Conservation (phyloP, 2,888 invertebrate species). For the Stenolophus ochropezus region DNA sequence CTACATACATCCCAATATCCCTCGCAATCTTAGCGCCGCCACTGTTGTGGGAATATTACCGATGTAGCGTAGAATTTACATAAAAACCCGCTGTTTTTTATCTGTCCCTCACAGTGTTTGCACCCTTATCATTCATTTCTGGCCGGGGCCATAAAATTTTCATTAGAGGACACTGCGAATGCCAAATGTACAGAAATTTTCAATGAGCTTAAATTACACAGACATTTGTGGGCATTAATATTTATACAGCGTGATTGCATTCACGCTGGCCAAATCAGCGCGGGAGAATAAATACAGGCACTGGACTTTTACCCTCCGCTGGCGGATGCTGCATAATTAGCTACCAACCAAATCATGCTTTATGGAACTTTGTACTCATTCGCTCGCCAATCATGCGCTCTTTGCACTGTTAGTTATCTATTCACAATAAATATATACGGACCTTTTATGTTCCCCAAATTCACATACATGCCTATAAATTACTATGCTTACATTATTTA, state of each 20-base stretch:
- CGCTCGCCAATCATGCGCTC: background rate
- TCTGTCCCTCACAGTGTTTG: slow-evolving; percentile 36
- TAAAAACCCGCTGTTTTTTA: slow-evolving; percentile 48
- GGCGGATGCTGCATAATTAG: background rate
- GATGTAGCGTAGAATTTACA: slow-evolving; percentile 41
- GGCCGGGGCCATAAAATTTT: slow-evolving; percentile 42
- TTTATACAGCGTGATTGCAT: slow-evolving; percentile 27
- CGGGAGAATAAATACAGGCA: slow-evolving; percentile 7
- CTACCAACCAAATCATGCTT: background rate
- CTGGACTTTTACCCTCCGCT: background rate
- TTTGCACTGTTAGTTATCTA: background rate
- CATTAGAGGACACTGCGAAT: slow-evolving; percentile 44
- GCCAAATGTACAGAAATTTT: slow-evolving; percentile 42
- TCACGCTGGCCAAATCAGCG: slow-evolving; percentile 6
- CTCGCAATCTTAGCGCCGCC: background rate
- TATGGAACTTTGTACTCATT: background rate
- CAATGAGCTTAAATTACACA: slow-evolving; percentile 33
- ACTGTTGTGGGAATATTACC: slow-evolving; percentile 2
- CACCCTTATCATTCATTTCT: slow-evolving; percentile 54
- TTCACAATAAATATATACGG: background rate
- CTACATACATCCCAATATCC: no score
- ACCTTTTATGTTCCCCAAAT: background rate
- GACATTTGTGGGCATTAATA: slow-evolving; percentile 38
- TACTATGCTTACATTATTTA: no score
- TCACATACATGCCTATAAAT: no score